Percentiles rank a stretch among this genome's conserved stretches.
phyloP scores from a whole-genome alignment of 2,113 vertebrate genomes.

The Tretioscincus oriximinensis region DNA sequence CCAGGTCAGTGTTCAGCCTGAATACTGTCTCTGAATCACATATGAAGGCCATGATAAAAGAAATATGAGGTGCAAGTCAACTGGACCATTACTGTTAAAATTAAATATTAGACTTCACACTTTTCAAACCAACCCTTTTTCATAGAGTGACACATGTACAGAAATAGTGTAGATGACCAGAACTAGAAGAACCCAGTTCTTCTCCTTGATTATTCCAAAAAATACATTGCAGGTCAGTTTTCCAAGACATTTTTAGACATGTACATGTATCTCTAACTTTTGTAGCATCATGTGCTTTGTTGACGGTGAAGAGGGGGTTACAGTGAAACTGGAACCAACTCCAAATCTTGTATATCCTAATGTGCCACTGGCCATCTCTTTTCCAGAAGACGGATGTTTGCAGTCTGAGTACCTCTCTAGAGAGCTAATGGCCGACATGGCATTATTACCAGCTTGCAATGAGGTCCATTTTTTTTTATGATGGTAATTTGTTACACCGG shows the following conservation, averaged over 20 bases:
- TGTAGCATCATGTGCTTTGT: constrained; percentile 18
- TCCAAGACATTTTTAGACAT: background rate
- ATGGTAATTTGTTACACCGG: constrained; percentile 78
- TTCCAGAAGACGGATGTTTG: constrained; percentile 67
- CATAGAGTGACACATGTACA: background rate
- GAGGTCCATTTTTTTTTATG: constrained; percentile 75
- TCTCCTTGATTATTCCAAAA: background rate
- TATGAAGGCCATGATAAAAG: too few species aligned
- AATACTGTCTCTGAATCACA: too few species aligned
- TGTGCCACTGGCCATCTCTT: constrained; percentile 62
- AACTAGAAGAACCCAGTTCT: background rate
- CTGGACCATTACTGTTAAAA: too few species aligned
- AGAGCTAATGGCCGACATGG: constrained; percentile 68
- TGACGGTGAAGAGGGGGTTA: background rate
- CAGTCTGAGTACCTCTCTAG: constrained; percentile 63
- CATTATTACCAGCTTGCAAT: constrained; percentile 72
- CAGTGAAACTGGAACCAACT: constrained; percentile 24
- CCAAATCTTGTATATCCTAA: constrained; percentile 45
- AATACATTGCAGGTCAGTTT: background rate
- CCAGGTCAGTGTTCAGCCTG: too few species aligned
- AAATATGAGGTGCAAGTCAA: too few species aligned
- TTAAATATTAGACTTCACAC: constrained; percentile 29
- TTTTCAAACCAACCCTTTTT: constrained; percentile 36
- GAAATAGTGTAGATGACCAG: background rate
- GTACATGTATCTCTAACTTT: constrained; percentile 18